Percentiles rank a stretch among this genome's conserved stretches.
Conservation (phyloP, 2,888 invertebrate genomes). For the Eledona agricola region DNA sequence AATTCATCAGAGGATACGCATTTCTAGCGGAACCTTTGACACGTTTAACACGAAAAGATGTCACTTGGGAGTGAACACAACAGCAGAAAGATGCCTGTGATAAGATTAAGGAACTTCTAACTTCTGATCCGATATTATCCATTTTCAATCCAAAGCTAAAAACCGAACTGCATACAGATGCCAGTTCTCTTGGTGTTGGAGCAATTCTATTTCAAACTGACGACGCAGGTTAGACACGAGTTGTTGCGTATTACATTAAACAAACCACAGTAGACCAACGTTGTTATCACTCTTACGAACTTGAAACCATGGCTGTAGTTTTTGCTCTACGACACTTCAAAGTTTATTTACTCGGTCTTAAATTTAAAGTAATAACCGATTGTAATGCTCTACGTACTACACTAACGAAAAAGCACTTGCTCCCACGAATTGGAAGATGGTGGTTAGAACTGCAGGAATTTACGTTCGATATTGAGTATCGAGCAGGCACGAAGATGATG, state of each 20-base stretch:
- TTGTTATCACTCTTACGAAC: constrained; percentile 49
- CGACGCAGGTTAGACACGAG: constrained; percentile 19
- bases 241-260: constrained; percentile 45
- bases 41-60: constrained; percentile 26
- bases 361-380: constrained; percentile 50
- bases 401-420: constrained; percentile 46
- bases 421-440: no score
- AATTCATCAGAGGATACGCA: constrained; percentile 38
- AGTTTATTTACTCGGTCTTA: constrained; percentile 44
- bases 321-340: constrained; percentile 46
- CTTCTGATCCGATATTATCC: constrained; percentile 43
- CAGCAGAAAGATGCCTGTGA: constrained; percentile 29
- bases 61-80: constrained; percentile 35
- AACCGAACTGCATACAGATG: constrained; percentile 49
- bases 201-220: constrained; percentile 49
- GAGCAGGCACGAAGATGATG: no score
- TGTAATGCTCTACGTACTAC: constrained; percentile 51
- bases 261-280: constrained; percentile 43
- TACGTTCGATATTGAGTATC: no score
- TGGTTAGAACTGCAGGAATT: constrained; percentile 38
- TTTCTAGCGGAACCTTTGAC: constrained; percentile 36
- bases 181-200: constrained; percentile 43
- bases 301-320: constrained; percentile 52
- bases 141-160: constrained; percentile 42
- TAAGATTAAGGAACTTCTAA: constrained; percentile 17